These are phyloP conservation scores for Drosophila suboccidentalis DNA, from an alignment of 2,888 invertebrate species.

Conservation along the genomic window DNA sequence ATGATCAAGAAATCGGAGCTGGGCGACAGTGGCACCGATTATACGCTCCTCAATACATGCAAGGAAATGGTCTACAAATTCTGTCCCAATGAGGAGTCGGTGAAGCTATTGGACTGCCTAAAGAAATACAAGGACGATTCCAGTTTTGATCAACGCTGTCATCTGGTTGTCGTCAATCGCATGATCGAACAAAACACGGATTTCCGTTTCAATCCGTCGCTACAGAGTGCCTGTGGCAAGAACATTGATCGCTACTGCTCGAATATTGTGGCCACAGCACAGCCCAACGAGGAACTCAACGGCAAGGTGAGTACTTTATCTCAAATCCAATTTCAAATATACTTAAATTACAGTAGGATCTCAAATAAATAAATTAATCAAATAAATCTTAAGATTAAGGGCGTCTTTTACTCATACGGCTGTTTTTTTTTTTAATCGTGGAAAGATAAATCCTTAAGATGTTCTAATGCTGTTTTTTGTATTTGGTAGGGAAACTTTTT, in stretches of 20 bases:
- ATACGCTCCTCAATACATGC: conserved; percentile 93
- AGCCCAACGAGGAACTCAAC: conserved; percentile 91
- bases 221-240: conserved; percentile 92
- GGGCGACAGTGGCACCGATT: conserved; percentile 94
- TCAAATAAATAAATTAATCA: no score
- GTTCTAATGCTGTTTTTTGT: no score
- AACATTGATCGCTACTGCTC: conserved; percentile 93
- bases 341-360: no score
- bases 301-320: conserved; percentile 89
- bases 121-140: conserved; percentile 92
- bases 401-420: no score
- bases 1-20: conserved; percentile 94
- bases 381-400: no score
- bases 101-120: conserved; percentile 91
- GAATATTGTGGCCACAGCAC: conserved; percentile 86
- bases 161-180: conserved; percentile 93
- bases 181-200: conserved; percentile 96
- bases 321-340: no score
- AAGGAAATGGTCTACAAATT: conserved; percentile 94
- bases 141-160: conserved; percentile 93
- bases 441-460: no score
- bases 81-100: conserved; percentile 90
- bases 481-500: no score
- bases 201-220: conserved; percentile 94
- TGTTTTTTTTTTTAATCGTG: no score